Conservation (phyloP, 2,888 invertebrate species). For the Bombylius major region DNA sequence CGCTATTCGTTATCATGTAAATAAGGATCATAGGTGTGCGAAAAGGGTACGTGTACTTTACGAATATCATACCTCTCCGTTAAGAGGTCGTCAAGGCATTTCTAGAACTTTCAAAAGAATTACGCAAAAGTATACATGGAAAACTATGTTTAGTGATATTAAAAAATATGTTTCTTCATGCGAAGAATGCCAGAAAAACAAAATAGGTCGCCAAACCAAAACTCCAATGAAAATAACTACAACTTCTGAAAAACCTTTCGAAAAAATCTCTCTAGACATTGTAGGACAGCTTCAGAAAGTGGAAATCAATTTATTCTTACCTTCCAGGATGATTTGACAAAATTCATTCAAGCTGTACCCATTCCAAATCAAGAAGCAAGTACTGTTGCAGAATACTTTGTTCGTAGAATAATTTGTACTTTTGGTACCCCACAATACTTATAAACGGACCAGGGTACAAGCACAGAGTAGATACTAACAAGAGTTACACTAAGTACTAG, state of each 20-base stretch:
- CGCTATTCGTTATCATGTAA: no score
- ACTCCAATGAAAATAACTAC: conserved; percentile 7
- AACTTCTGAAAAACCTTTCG: not conserved
- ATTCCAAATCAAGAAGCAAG: not conserved
- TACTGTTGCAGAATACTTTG: no score
- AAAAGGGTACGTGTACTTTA: no score
- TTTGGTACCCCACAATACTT: not conserved
- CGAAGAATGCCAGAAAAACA: conserved; percentile 1
- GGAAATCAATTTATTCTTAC: not conserved
- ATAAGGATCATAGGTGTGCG: no score
- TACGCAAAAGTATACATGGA: not conserved
- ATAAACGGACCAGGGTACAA: not conserved
- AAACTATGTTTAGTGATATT: conserved; percentile 7
- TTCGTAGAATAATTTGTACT: not conserved
- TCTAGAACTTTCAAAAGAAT: not conserved
- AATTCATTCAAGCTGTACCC: not conserved
- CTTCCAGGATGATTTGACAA: not conserved
- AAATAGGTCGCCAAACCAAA: not conserved
- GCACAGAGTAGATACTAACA: no score
- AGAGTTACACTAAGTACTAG: no score
- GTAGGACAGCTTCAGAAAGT: not conserved
- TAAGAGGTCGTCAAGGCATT: not conserved
- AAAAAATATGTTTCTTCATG: conserved; percentile 1
- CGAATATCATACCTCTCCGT: not conserved
- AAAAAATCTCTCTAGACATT: not conserved